Evolutionary conservation across 2,888 invertebrate genomes (phyloP).

Genomic region (Craniophora ligustri): DNA sequence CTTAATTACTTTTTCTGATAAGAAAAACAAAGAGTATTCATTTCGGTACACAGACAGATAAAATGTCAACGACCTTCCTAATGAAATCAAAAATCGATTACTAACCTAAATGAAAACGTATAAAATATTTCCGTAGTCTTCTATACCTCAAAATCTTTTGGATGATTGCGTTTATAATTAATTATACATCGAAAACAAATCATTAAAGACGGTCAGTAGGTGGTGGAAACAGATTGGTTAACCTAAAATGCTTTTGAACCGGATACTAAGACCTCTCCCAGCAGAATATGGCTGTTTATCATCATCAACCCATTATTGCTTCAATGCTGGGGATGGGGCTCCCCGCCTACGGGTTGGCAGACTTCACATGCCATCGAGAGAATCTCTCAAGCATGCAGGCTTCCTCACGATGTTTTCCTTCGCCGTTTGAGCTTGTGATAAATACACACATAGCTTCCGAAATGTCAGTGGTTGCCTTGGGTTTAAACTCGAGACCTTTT

Average conservation of each 20-base stretch:
- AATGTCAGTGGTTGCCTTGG: too few species aligned
- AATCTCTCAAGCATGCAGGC: too few species aligned
- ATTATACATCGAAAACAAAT: conserved; percentile 23
- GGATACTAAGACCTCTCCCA: neutral
- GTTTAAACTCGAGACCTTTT: too few species aligned
- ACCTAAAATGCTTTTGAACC: neutral
- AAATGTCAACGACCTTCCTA: conserved; percentile 2
- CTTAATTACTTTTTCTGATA: neutral
- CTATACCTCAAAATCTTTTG: conserved; percentile 6
- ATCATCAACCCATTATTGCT: too few species aligned
- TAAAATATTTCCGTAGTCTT: conserved; percentile 26
- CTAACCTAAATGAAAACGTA: neutral
- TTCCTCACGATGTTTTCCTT: too few species aligned
- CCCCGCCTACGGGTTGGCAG: too few species aligned
- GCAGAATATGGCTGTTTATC: conserved; percentile 13
- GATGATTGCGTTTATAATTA: conserved; percentile 14
- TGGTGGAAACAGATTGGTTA: conserved; percentile 2
- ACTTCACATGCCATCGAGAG: too few species aligned
- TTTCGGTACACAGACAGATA: conserved; percentile 1
- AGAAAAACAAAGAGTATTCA: neutral
- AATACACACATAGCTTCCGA: too few species aligned
- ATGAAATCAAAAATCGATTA: conserved; percentile 6
- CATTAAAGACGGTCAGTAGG: conserved; percentile 27
- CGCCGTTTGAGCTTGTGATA: too few species aligned
- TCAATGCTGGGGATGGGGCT: too few species aligned